These are phyloP conservation scores for Apocheima hispidaria DNA, from an alignment of 2,888 invertebrate species.

Conservation along the genomic window DNA sequence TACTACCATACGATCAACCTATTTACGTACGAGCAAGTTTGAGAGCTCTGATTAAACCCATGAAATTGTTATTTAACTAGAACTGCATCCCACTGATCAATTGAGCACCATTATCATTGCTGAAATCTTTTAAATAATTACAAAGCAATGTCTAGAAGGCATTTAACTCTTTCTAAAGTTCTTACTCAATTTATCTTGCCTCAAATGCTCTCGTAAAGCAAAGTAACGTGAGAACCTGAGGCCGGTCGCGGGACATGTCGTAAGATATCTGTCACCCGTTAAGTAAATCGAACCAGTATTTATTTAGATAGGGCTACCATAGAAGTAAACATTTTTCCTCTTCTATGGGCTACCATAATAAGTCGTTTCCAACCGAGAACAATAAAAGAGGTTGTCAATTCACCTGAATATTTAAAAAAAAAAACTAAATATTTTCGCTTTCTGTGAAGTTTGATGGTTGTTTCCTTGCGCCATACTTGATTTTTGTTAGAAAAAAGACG, in stretches of 20 bases:
- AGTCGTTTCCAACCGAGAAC: too few relatives aligned
- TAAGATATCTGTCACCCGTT: slow-evolving; percentile 42
- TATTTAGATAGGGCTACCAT: slow-evolving; percentile 27
- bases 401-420: too few relatives aligned
- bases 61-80: slow-evolving; percentile 1
- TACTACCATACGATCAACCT: background rate
- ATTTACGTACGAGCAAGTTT: background rate
- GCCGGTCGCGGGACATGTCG: slow-evolving; percentile 22
- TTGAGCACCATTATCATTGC: background rate
- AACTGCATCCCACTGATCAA: background rate
- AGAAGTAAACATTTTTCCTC: too few relatives aligned
- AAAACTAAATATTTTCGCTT: too few relatives aligned
- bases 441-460: too few relatives aligned
- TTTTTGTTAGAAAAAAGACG: too few relatives aligned
- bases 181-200: slow-evolving; percentile 26
- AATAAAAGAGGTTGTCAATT: too few relatives aligned
- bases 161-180: slow-evolving; percentile 9
- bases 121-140: slow-evolving; percentile 12
- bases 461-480: too few relatives aligned
- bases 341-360: slow-evolving; percentile 4
- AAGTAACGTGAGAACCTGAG: slow-evolving; percentile 47
- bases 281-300: slow-evolving; percentile 32
- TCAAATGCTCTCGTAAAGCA: slow-evolving; percentile 30
- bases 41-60: slow-evolving; percentile 8
- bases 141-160: slow-evolving; percentile 10